Evolutionary conservation across 2,888 invertebrate genomes (phyloP).

Genomic region (Pseudoips prasinana): DNA sequence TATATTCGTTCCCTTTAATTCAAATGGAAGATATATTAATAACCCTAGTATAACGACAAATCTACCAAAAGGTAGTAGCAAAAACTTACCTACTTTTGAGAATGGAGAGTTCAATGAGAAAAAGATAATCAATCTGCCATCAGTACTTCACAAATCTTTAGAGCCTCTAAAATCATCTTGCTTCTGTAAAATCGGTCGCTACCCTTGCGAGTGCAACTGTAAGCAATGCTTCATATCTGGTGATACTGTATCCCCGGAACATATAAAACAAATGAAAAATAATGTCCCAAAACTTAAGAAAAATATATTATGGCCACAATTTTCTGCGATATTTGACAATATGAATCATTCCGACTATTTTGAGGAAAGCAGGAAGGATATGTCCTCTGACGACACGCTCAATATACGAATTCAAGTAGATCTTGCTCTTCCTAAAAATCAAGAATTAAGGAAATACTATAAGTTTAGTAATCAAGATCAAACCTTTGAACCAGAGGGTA

Average conservation of each 20-base stretch:
- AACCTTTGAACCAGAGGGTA: slow-evolving; percentile 33
- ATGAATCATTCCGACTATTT: slow-evolving; percentile 22
- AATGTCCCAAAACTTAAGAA: slow-evolving; percentile 25
- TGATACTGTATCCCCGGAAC: slow-evolving; percentile 28
- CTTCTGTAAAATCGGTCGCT: slow-evolving; percentile 51
- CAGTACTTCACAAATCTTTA: slow-evolving; percentile 28
- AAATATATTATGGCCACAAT: slow-evolving; percentile 8
- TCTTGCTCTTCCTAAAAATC: slow-evolving; percentile 58
- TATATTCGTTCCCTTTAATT: slow-evolving; percentile 49
- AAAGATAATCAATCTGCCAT: slow-evolving; percentile 29
- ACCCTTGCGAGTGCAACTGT: slow-evolving; percentile 59
- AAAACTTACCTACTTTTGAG: slow-evolving; percentile 27
- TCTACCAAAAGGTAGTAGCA: slow-evolving; percentile 26
- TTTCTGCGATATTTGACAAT: slow-evolving; percentile 12
- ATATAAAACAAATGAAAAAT: slow-evolving; percentile 23
- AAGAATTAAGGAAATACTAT: slow-evolving; percentile 36
- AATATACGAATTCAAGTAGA: slow-evolving; percentile 67
- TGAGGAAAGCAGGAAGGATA: slow-evolving; percentile 26
- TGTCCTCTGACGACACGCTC: slow-evolving; percentile 43
- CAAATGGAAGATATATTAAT: slow-evolving; percentile 37
- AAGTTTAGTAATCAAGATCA: slow-evolving; percentile 32
- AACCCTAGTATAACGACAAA: slow-evolving; percentile 30
- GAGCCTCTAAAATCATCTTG: slow-evolving; percentile 47
- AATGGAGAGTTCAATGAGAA: slow-evolving; percentile 36
- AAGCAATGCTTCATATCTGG: slow-evolving; percentile 51